Evolutionary conservation across 2,797 vertebrate genomes (phyloP).

Genomic region (Acipenser transmontanus): DNA sequence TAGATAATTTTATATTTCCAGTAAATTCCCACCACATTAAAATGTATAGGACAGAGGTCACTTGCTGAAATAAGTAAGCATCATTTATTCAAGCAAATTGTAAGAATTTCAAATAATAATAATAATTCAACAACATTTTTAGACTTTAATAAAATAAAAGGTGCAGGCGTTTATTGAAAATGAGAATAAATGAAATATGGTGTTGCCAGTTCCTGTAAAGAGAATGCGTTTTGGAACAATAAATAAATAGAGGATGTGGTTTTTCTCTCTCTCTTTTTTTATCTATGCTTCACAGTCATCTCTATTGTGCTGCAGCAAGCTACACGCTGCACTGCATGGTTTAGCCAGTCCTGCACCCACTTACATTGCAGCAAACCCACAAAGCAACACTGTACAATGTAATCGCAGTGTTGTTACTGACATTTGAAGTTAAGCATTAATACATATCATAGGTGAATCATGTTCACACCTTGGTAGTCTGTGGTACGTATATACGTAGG

Average conservation of each 20-base stretch:
- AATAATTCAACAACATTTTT: background rate
- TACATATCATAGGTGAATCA: too few species aligned
- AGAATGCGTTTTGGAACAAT: constrained; percentile 22
- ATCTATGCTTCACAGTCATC: constrained; percentile 31
- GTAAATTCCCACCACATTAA: background rate
- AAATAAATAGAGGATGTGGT: constrained; percentile 66
- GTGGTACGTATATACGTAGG: too few species aligned
- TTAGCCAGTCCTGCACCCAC: constrained; percentile 23
- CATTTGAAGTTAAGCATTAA: too few species aligned
- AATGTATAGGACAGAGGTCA: background rate
- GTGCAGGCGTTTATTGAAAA: background rate
- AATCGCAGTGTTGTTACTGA: too few species aligned
- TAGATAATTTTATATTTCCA: too few species aligned
- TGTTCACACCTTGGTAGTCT: too few species aligned
- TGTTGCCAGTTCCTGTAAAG: constrained; percentile 10
- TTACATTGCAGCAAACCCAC: too few species aligned
- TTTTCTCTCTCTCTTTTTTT: constrained; percentile 22
- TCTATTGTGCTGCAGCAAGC: constrained; percentile 30
- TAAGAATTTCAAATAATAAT: background rate
- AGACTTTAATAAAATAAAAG: background rate
- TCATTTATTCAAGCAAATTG: background rate
- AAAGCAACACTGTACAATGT: too few species aligned
- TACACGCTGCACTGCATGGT: constrained; percentile 33
- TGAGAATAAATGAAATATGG: background rate
- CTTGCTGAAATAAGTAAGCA: background rate